Conservation (phyloP, 2,113 vertebrate species). For the Tyrannus savana region DNA sequence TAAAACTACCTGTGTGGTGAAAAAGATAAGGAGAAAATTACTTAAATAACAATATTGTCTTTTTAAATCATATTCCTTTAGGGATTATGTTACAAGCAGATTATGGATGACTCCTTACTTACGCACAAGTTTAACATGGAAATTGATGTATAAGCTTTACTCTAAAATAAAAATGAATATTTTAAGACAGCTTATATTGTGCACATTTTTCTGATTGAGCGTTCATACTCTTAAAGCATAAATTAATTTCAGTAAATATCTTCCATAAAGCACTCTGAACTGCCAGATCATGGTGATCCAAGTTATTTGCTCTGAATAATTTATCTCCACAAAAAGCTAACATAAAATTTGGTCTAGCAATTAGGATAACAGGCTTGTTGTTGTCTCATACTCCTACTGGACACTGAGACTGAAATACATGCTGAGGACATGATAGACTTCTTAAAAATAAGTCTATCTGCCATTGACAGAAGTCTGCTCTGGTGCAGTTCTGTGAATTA, state of each 20-base stretch:
- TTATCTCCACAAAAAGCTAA: neutral
- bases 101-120: neutral
- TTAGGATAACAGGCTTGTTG: neutral
- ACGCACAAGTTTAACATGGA: neutral
- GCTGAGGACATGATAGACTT: neutral
- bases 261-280: neutral
- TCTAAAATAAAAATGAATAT: neutral
- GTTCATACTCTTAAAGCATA: constrained; percentile 12
- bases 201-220: neutral
- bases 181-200: neutral
- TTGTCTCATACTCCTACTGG: neutral
- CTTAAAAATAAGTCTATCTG: constrained; percentile 17
- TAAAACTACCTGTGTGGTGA: neutral
- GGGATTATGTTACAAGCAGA: neutral
- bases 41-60: neutral
- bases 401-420: neutral
- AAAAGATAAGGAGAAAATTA: neutral
- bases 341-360: constrained; percentile 24
- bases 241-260: constrained; percentile 26
- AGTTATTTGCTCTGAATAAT: constrained; percentile 43
- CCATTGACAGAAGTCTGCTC: neutral
- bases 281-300: neutral
- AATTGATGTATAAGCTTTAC: neutral
- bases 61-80: neutral
- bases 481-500: neutral